phyloP scores from a whole-genome alignment of 1,140 invertebrate species.

The Ephestia elutella region DNA sequence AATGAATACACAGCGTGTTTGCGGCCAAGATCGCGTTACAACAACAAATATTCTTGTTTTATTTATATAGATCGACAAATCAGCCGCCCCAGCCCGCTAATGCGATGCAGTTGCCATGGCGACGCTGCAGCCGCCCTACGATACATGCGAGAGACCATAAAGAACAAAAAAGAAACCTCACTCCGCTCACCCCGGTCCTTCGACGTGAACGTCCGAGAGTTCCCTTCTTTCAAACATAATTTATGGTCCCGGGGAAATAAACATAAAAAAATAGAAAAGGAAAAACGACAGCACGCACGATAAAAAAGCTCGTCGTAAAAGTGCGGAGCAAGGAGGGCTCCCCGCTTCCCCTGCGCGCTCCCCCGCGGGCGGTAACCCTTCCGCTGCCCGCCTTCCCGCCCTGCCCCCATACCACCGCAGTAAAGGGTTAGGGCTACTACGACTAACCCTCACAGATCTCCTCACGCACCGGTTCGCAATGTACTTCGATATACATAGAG shows the following conservation, averaged over 20 bases:
- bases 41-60: slow-evolving; percentile 59
- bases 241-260: slow-evolving; percentile 73
- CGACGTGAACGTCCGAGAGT: slow-evolving; percentile 66
- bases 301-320: slow-evolving; percentile 73
- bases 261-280: slow-evolving; percentile 74
- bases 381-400: slow-evolving; percentile 55
- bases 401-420: slow-evolving; percentile 35
- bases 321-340: slow-evolving; percentile 45
- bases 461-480: slow-evolving; percentile 20
- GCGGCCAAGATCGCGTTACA: slow-evolving; percentile 58
- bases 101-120: slow-evolving; percentile 64
- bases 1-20: slow-evolving; percentile 69
- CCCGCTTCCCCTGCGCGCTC: slow-evolving; percentile 28
- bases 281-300: slow-evolving; percentile 72
- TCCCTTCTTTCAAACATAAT: slow-evolving; percentile 74
- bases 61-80: slow-evolving; percentile 45
- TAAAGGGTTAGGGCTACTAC: slow-evolving; percentile 66
- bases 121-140: slow-evolving; percentile 57
- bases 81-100: slow-evolving; percentile 41
- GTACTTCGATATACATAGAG: slow-evolving; percentile 6
- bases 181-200: slow-evolving; percentile 63
- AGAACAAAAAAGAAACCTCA: slow-evolving; percentile 61
- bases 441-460: slow-evolving; percentile 46
- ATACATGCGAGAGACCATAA: slow-evolving; percentile 58
- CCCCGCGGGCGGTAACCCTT: slow-evolving; percentile 65